A percentile compares a stretch with the other conserved stretches of the same genome.
phyloP scores from a whole-genome alignment of 2,797 vertebrate species.

The Parauchenoglanis punctatus region DNA sequence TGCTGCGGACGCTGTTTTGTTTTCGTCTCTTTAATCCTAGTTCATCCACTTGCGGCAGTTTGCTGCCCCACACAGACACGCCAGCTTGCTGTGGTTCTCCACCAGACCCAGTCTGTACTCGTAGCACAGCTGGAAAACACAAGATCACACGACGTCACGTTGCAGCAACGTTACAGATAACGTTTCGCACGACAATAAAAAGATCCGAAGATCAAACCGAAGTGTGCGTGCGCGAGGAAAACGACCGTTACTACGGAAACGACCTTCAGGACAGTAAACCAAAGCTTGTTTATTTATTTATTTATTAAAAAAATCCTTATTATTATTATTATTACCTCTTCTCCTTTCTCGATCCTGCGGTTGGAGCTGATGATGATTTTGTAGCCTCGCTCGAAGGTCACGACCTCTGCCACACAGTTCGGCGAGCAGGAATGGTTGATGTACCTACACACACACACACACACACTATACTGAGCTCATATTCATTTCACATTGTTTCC shows the following conservation, averaged over 20 bases:
- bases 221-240: too few relatives aligned
- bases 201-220: background rate
- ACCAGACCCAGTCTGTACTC: slow-evolving; percentile 95
- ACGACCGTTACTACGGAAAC: too few relatives aligned
- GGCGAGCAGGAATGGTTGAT: slow-evolving; percentile 98
- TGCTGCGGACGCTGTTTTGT: background rate
- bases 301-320: too few relatives aligned
- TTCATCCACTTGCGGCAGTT: slow-evolving; percentile 99
- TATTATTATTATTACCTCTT: slow-evolving; percentile 80
- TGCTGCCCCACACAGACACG: slow-evolving; percentile 93
- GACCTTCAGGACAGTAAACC: too few relatives aligned
- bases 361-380: slow-evolving; percentile 97
- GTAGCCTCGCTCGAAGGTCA: slow-evolving; percentile 96
- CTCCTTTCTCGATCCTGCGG: slow-evolving; percentile 92
- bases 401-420: slow-evolving; percentile 97
- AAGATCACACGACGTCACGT: background rate
- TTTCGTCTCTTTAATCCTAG: slow-evolving; percentile 65
- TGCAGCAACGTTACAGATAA: background rate
- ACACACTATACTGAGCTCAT: background rate
- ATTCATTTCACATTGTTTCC: background rate
- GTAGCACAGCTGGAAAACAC: slow-evolving; percentile 88
- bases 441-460: slow-evolving; percentile 77
- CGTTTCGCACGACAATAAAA: background rate
- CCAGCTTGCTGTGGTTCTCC: slow-evolving; percentile 92
- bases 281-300: too few relatives aligned